Evolutionary conservation across 2,888 invertebrate species (phyloP), one percentile per base, ranked within the genome.

Genomic region (Cataglyphis altisquamis): DNA sequence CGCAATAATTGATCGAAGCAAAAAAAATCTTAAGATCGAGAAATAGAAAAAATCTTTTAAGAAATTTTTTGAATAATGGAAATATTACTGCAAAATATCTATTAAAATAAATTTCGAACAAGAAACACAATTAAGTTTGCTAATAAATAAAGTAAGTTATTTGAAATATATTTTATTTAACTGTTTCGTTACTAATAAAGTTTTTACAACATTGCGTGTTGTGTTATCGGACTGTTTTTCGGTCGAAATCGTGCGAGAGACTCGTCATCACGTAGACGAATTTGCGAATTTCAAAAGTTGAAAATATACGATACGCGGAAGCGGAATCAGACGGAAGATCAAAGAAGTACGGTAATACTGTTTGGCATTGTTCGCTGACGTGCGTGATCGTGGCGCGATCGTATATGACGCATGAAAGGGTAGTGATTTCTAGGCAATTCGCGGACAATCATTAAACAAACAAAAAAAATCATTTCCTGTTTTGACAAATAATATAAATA

Each of bases 291-390:
- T 41, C 45, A n/a, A 12, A 64, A 36, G 67, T 74, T 62, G 32
- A 70, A 73, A 85, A 48, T 60, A 85, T 67, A 77, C 82, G 81
- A 62, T 45, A 66, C 83, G 66, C 72, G 63, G 80, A 66, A 77
- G 75, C 84, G 86, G 64, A 75, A 62, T 72, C 75, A 82, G 73
- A 68, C 82, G 86, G 63, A 67, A 84, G 82, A 87, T 87, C 85
- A 85, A 87, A 77, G 80, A 86, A 88, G 87, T 86, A 88, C 88
- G 88, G 89, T 93, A 94, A 94, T 94, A 93, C 93, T 93, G 93
- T 91, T 92, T 88, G 91, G 90, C 90, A 86, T 87, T 90, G 86
- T 84, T 87, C 84, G 75, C 77, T 77, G 41, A 68, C 32, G 32
- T 55, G 36, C 29, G 39, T 25, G 25, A 60, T 25, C 15, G 12